Evolutionary conservation across 2,113 vertebrate genomes (phyloP), one percentile per base, ranked within the genome.

Genomic region (Centrocercus urophasianus): DNA sequence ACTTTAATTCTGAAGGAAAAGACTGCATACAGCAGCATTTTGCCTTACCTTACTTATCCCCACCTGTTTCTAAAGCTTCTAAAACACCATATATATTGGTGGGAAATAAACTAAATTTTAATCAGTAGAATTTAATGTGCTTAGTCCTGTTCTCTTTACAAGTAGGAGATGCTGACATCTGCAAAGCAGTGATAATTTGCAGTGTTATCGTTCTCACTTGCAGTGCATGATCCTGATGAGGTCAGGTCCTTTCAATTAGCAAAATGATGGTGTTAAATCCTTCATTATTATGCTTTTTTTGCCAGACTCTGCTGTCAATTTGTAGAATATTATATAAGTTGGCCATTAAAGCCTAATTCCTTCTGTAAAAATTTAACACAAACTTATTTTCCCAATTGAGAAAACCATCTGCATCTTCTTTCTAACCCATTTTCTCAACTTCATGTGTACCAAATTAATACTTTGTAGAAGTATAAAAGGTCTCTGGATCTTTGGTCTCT

Each of bases 171-270:
- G 7, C 32, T 56, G 36, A 36, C n/a, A 17, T 80, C 56, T 86
- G 63, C 50, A 85, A 8, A 83, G 67, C 60, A 77, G 83, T 28
- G 83, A 67, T 52, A 27, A 86, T 91, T 74, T 88, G 67, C 74
- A 50, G 48, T n/a, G 43, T 60, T 92, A n/a, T 42, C 7, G 1
- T 48, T 92, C 38, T 8, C 13, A 20, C 60, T 77, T 88, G 54
- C 43, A 76, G 80, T 59, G 56, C 28, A 1, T 66, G 88, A 84
- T 76, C 60, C 38, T 61, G 52, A 17, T 27, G n/a, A 48, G 52
- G 65, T 40, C 24, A 1, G 38, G 38, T 92, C 65, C 57, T 95
- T 96, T 95, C 63, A 90, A 22, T 95, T 78, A 95, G 42, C 16
- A 73, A 45, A 11, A 64, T 28, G 69, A 50, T 63, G 64, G 30